A percentile compares a stretch with the other conserved stretches of the same genome.
phyloP scores from a whole-genome alignment of 1,140 invertebrate genomes.

The Ips typographus region DNA sequence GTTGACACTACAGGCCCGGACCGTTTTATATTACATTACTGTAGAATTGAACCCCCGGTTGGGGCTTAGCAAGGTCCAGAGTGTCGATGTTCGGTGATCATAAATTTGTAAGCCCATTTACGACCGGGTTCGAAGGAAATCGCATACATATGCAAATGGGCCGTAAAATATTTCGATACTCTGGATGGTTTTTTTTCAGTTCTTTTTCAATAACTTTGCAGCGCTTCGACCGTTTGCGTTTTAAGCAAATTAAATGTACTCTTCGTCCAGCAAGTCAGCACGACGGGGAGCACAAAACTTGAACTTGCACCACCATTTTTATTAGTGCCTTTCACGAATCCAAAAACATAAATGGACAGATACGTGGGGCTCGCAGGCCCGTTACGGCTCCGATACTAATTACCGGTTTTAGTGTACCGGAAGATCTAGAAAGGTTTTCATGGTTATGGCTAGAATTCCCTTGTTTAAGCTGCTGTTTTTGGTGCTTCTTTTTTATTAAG shows the following conservation, averaged over 20 bases:
- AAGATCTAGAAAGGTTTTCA: neutral
- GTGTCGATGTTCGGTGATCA: neutral
- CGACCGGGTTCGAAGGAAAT: neutral
- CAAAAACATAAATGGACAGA: slow-evolving; percentile 9
- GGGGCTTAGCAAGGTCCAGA: neutral
- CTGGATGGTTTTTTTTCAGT: neutral
- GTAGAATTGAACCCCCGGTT: neutral
- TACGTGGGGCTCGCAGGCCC: slow-evolving; percentile 2
- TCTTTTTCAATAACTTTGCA: neutral
- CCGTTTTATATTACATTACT: neutral
- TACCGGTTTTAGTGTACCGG: neutral
- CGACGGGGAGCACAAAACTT: slow-evolving; percentile 9
- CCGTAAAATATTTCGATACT: slow-evolving; percentile 2
- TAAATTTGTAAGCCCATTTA: neutral
- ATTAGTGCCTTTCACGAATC: slow-evolving; percentile 14
- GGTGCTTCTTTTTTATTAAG: no score
- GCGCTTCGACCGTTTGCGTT: neutral
- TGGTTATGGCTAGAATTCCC: no score
- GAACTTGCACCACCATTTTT: slow-evolving; percentile 8
- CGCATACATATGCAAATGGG: neutral
- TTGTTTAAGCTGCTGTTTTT: no score
- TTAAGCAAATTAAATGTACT: slow-evolving; percentile 13
- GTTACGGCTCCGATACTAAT: slow-evolving; percentile 2
- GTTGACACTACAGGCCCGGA: neutral
- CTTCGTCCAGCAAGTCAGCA: neutral